Base-by-base conservation (phyloP, 2,888 invertebrate genomes). In the Tigriopus californicus region DNA sequence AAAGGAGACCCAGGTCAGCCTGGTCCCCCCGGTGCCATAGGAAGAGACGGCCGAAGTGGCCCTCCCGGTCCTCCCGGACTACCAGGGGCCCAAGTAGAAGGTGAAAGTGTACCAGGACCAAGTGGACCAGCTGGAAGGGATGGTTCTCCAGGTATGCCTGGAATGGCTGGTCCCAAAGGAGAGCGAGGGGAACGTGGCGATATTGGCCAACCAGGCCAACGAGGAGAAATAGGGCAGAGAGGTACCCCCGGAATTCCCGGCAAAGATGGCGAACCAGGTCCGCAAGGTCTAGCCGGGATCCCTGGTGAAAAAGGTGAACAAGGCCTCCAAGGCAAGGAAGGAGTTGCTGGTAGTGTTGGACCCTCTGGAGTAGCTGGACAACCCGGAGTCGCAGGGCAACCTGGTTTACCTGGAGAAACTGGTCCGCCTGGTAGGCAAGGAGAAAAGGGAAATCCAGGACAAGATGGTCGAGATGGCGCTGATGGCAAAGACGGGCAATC, bases 41-140 rank as follows among this genome's bases (percentile, higher is more conserved):
- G 79, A 77, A 68, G 74, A 73, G 68, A 70, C 74, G 71, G 76
- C 74, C 67, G 77, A 76, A 70, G 70, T 78, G 71, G 74, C 65
- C 74, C 79, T 41, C 74, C 77, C 65, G 87, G 87, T 15, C 81
- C 80, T 62, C 79, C 81, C 40, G 86, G 86, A 1, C 76, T 78
- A 63, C 74, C 76, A 64, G 79, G 79, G 71, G 73, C 62, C 70
- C 71, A 65, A 71, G 72, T 64, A 77, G 78, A 63, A 70, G 70
- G 59, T 15, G 59, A 59, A 15, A 59, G 41, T 13, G 59, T 59
- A 65, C 72, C 74, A 63, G 78, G 78, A 67, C 73, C 70, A 66
- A 69, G 71, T 67, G 78, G 78, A 67, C 70, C 70, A 65, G 72
- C 72, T 66, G 79, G 79, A 66, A 15, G 15, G 40, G 59, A 59